phyloP scores from a whole-genome alignment of 2,888 invertebrate species.

The Diogma glabrata region DNA sequence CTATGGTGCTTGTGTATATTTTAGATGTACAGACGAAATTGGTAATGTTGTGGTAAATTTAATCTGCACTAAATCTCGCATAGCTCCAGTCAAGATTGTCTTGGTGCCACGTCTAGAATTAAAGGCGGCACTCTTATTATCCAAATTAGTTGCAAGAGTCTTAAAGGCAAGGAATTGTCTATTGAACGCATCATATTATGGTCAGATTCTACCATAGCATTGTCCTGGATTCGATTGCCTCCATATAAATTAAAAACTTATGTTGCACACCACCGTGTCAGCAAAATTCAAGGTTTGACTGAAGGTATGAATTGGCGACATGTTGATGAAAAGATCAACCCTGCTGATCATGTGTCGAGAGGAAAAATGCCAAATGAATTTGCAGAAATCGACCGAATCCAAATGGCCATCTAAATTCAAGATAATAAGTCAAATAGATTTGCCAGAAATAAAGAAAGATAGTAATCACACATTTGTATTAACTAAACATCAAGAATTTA shows the following conservation, averaged over 20 bases:
- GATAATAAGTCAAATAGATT: neutral
- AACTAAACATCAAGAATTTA: neutral
- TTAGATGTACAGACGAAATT: conserved; percentile 14
- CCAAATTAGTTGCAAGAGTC: conserved; percentile 19
- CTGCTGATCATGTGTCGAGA: conserved; percentile 17
- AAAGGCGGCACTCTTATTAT: conserved; percentile 21
- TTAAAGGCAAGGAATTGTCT: conserved; percentile 13
- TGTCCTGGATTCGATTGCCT: too few species aligned
- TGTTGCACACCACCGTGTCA: too few species aligned
- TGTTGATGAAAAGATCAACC: conserved; percentile 11
- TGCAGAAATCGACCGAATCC: neutral
- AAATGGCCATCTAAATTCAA: neutral
- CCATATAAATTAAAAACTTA: too few species aligned
- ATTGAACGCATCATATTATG: conserved; percentile 19
- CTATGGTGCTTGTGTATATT: too few species aligned
- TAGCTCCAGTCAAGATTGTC: conserved; percentile 19
- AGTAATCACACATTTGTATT: neutral
- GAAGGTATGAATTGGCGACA: neutral
- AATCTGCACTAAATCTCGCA: too few species aligned
- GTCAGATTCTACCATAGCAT: conserved; percentile 22
- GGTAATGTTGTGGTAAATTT: conserved; percentile 11
- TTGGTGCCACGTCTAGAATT: conserved; percentile 23
- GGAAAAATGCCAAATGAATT: conserved; percentile 10
- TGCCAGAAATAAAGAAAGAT: neutral
- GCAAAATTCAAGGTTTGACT: too few species aligned